Evolutionary conservation across 2,888 invertebrate genomes (phyloP).

Genomic region (Microplitis manilae): DNA sequence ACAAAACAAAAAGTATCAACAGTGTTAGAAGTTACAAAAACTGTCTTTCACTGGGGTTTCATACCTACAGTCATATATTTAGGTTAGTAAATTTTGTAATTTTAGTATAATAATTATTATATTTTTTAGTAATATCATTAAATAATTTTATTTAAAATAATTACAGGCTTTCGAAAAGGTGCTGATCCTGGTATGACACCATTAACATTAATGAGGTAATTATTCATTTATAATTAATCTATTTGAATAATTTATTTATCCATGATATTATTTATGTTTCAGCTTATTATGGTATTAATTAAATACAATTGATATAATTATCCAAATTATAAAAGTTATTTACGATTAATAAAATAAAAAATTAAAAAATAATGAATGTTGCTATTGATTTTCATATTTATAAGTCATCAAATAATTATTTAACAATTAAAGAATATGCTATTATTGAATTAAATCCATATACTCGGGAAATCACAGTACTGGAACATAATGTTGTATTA

Average conservation of each 20-base stretch:
- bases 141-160: slow-evolving; percentile 38
- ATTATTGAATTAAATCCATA: neutral
- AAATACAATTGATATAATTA: neutral
- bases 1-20: slow-evolving; percentile 77
- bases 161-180: slow-evolving; percentile 78
- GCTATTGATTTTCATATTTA: neutral
- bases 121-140: slow-evolving; percentile 13
- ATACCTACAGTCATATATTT: slow-evolving; percentile 80
- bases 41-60: slow-evolving; percentile 80
- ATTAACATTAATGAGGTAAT: slow-evolving; percentile 73
- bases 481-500: neutral
- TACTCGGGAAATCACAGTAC: neutral
- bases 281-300: slow-evolving; percentile 71
- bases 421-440: neutral
- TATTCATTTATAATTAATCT: slow-evolving; percentile 12
- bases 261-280: slow-evolving; percentile 57
- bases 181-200: slow-evolving; percentile 82
- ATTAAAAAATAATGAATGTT: neutral
- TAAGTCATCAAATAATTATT: neutral
- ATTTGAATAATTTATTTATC: slow-evolving; percentile 18
- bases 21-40: slow-evolving; percentile 76
- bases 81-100: slow-evolving; percentile 72
- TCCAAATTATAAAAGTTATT: neutral
- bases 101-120: neutral
- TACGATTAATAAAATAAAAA: neutral